Base-by-base conservation (phyloP, 2,888 invertebrate genomes). In the Melanargia galathea region DNA sequence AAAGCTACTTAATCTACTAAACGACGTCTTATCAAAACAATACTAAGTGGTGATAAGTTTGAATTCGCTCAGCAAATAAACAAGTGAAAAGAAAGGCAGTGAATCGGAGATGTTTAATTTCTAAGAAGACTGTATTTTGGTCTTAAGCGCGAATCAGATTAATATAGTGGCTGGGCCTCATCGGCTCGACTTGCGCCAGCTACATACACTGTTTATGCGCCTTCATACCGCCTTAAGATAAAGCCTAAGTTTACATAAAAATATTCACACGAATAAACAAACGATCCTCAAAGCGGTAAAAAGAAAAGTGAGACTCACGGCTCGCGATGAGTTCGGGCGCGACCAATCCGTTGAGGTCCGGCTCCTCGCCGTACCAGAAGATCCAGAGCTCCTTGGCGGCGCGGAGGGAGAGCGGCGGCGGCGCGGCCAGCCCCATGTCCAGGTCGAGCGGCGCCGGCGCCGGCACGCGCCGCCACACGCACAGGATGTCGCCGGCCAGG, bases 311-410 rank as follows among this genome's bases (percentile, higher is more conserved):
- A 70, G 80, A 94, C 96, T 95, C 90, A 98, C 98, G 97, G 84
- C 95, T 94, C 71, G 94, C 93, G 81, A 96, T 95, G 72, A 98
- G 94, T 83, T 98, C 97, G 13, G 95, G 95, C 66, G 96, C 95
- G 75, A 97, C 95, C 78, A 97, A 93, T 66, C 95, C 95, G 78
- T 93, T 94, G 70, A 98, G 93, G 89, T 97, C 97, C 63, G 98
- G 98, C 88, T 98, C 97, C 86, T 98, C 98, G 80, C 98, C 98
- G 92, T 99, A 99, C 99, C 99, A 99, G 93, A 99, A 99, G 87
- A 99, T 97, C 99, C 99, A 99, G 68, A 99, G 94, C 89, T 99
- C 99, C 92, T 99, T 99, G 86, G 97, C 95, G 80, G 96, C 95
- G 83, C 95, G 94, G 75, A 97, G 93, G 76, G 96, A 95, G 77